A percentile compares a stretch with the other conserved stretches of the same genome.
Conservation (phyloP, 2,888 invertebrate genomes). For the Melanostoma mellinum region DNA sequence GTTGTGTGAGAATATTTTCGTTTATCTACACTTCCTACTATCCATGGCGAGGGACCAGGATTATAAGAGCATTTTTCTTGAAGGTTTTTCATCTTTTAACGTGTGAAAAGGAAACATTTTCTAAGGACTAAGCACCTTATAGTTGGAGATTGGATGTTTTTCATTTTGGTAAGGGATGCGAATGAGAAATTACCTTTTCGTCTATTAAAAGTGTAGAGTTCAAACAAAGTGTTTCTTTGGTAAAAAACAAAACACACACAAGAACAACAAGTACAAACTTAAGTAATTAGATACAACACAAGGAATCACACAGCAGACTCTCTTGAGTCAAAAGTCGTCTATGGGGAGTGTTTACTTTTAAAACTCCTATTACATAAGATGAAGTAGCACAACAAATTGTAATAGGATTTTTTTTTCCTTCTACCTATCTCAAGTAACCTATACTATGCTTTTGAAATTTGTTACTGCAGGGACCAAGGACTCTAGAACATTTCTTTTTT, state of each 20-base stretch:
- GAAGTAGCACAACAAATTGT: conserved; percentile 18
- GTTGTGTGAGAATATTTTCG: background rate
- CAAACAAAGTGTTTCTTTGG: background rate
- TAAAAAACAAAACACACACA: background rate
- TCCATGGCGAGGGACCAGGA: background rate
- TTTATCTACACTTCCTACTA: too few species aligned
- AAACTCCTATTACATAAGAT: conserved; percentile 14
- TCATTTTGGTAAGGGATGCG: too few species aligned
- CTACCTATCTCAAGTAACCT: background rate
- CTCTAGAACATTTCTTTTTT: background rate
- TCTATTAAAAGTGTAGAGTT: background rate
- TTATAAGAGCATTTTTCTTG: conserved; percentile 18
- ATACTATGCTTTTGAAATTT: conserved; percentile 11
- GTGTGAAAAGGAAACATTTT: conserved; percentile 27
- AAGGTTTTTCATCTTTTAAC: conserved; percentile 24
- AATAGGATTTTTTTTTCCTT: background rate
- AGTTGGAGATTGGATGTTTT: background rate
- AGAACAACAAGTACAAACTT: background rate
- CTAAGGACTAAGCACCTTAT: conserved; percentile 21
- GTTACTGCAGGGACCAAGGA: conserved; percentile 26
- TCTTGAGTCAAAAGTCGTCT: conserved; percentile 7
- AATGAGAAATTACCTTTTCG: too few species aligned
- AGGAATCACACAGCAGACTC: background rate
- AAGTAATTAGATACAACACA: conserved; percentile 21
- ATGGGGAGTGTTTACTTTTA: conserved; percentile 5